phyloP scores from a whole-genome alignment of 2,113 vertebrate genomes.

The Periophthalmodon schlosseri region DNA sequence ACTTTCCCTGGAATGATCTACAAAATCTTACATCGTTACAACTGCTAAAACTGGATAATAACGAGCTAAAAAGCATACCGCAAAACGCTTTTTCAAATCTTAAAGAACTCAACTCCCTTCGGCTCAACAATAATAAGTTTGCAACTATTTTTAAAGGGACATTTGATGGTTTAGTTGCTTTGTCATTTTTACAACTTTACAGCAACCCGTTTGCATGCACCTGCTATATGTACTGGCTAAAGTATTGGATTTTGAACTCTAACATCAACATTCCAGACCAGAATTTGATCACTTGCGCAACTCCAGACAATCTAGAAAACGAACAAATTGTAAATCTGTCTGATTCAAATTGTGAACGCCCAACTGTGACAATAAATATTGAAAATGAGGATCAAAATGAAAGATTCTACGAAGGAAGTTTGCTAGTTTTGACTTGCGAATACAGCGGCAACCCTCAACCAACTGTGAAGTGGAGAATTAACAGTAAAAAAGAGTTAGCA shows the following conservation, averaged over 20 bases:
- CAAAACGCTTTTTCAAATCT: slow-evolving; percentile 83
- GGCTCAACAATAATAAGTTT: slow-evolving; percentile 92
- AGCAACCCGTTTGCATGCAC: slow-evolving; percentile 90
- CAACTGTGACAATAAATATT: slow-evolving; percentile 74
- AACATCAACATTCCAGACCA: slow-evolving; percentile 83
- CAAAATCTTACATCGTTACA: slow-evolving; percentile 86
- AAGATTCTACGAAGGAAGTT: slow-evolving; percentile 75
- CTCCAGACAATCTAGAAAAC: slow-evolving; percentile 81
- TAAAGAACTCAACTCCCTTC: slow-evolving; percentile 86
- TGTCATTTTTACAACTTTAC: slow-evolving; percentile 90
- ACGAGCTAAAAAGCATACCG: slow-evolving; percentile 84
- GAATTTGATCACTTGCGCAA: slow-evolving; percentile 81
- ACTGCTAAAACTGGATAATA: slow-evolving; percentile 95
- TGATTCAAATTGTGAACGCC: slow-evolving; percentile 73
- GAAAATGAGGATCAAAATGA: slow-evolving; percentile 70
- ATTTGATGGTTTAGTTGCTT: slow-evolving; percentile 84
- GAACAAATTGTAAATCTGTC: slow-evolving; percentile 75
- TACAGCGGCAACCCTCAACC: slow-evolving; percentile 83
- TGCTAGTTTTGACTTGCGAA: slow-evolving; percentile 81
- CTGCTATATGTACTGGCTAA: slow-evolving; percentile 89
- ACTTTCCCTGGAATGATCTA: slow-evolving; percentile 94
- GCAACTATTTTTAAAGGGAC: slow-evolving; percentile 82
- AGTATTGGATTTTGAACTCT: slow-evolving; percentile 85
- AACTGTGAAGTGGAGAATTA: slow-evolving; percentile 84
- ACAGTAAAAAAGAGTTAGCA: slow-evolving; percentile 74